Percentiles rank a stretch among this genome's conserved stretches.
Conservation (phyloP, 2,797 vertebrate species). For the Ispidina lecontei region DNA sequence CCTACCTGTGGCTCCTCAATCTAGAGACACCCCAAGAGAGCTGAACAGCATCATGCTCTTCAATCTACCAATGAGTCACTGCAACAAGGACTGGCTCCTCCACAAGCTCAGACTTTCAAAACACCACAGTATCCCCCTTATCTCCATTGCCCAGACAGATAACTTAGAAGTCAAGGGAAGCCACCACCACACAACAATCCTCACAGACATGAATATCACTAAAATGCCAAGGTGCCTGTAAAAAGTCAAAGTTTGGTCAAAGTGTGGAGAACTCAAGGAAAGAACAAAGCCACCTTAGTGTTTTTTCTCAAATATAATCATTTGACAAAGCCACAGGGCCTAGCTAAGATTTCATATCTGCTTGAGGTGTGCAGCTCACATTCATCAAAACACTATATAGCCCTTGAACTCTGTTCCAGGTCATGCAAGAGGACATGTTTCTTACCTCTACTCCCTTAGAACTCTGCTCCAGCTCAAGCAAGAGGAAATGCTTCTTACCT, state of each 20-base stretch:
- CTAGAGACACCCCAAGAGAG: not conserved
- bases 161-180: not conserved
- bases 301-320: not conserved
- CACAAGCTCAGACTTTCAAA: not conserved
- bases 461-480: too few relatives aligned
- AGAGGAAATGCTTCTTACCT: not conserved
- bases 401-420: not conserved
- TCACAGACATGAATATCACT: not conserved
- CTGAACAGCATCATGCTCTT: not conserved
- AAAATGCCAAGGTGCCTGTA: not conserved
- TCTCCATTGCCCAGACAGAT: not conserved
- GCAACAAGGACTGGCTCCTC: not conserved
- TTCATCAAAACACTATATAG: not conserved
- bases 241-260: not conserved
- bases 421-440: not conserved
- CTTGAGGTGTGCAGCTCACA: not conserved
- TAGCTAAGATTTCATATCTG: not conserved
- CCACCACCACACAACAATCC: not conserved
- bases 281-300: not conserved
- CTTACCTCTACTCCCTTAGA: not conserved
- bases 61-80: not conserved
- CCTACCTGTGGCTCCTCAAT: not conserved
- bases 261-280: not conserved
- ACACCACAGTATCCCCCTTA: not conserved
- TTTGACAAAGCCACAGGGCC: not conserved